Percentiles rank a stretch among this genome's conserved stretches.
These are phyloP conservation scores for Spodoptera frugiperda DNA, from an alignment of 1,140 invertebrate species.

Conservation along the genomic window DNA sequence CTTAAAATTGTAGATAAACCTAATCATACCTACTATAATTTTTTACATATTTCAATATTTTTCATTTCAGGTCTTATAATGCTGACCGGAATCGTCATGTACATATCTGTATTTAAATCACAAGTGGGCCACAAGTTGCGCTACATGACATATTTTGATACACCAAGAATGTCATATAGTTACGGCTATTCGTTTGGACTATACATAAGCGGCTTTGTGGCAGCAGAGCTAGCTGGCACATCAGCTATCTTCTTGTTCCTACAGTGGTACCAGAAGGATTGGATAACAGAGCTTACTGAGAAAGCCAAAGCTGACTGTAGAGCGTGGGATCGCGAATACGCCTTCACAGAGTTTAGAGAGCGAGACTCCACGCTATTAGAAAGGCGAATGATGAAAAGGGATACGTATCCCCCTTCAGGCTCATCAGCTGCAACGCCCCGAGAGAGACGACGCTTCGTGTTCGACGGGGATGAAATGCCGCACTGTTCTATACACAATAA, in stretches of 20 bases:
- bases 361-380: constrained; percentile 77
- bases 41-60: constrained; percentile 42
- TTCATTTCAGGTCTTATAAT: constrained; percentile 92
- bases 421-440: constrained; percentile 83
- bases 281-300: constrained; percentile 83
- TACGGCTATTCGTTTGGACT: constrained; percentile 96
- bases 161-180: constrained; percentile 93
- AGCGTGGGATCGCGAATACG: constrained; percentile 81
- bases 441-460: constrained; percentile 85
- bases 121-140: constrained; percentile 95
- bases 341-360: constrained; percentile 79
- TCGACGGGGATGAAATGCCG: constrained; percentile 84
- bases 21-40: no score
- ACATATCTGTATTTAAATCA: constrained; percentile 96
- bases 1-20: no score
- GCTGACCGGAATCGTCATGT: constrained; percentile 95
- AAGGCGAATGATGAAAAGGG: constrained; percentile 81
- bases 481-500: constrained; percentile 81
- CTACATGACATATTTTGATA: constrained; percentile 91
- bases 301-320: constrained; percentile 81
- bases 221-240: constrained; percentile 93
- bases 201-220: constrained; percentile 93
- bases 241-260: constrained; percentile 95
- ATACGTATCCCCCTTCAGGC: constrained; percentile 81
- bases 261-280: constrained; percentile 86